Conservation (phyloP, 2,113 vertebrate genomes). For the Upupa epops region DNA sequence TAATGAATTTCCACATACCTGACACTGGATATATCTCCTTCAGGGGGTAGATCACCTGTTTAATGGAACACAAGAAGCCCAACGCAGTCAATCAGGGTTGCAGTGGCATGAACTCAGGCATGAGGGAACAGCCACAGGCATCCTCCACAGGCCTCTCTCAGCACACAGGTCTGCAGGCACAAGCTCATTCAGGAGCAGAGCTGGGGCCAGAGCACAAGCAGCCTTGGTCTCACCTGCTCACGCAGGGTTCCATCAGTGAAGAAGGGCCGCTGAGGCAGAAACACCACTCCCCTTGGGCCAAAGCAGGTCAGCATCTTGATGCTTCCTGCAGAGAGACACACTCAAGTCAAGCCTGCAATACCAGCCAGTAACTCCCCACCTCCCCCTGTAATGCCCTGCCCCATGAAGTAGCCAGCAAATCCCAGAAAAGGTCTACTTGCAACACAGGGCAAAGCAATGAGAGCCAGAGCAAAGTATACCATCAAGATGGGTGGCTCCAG, state of each 20-base stretch:
- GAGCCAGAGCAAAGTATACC: neutral
- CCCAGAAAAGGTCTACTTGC: neutral
- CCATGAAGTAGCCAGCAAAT: neutral
- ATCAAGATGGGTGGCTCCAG: neutral
- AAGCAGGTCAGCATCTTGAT: slow-evolving; percentile 87
- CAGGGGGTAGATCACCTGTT: slow-evolving; percentile 94
- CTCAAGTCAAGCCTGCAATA: neutral
- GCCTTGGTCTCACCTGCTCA: slow-evolving; percentile 84
- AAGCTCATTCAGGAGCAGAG: neutral
- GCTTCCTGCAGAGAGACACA: slow-evolving; percentile 76
- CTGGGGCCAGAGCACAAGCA: neutral
- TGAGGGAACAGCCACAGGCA: neutral
- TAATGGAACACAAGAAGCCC: slow-evolving; percentile 26
- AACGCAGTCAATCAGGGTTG: neutral
- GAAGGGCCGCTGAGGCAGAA: slow-evolving; percentile 92
- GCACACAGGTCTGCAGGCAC: fast-evolving
- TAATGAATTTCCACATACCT: slow-evolving; percentile 75
- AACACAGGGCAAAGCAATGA: neutral
- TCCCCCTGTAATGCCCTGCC: neutral
- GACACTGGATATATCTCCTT: slow-evolving; percentile 91
- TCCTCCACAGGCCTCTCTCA: neutral
- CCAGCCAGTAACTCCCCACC: neutral
- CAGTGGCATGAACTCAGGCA: neutral
- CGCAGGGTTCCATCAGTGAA: slow-evolving; percentile 94
- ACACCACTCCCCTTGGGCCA: slow-evolving; percentile 91